Conservation (phyloP, 2,888 invertebrate genomes). For the Danaus chrysippus region DNA sequence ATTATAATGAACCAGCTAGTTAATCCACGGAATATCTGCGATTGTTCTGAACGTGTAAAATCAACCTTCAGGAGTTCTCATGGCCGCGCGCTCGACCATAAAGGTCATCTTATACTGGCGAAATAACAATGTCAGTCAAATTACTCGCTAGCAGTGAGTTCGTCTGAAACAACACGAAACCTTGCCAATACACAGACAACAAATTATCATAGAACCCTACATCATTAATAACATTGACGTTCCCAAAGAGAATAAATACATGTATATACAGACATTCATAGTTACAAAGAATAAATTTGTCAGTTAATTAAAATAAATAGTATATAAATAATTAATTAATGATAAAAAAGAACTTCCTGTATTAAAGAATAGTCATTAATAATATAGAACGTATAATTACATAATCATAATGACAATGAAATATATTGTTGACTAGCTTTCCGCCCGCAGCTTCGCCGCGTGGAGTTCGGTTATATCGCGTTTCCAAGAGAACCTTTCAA, state of each 20-base stretch:
- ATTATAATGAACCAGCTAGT: neutral
- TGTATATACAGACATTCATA: conserved; percentile 22
- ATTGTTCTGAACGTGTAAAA: conserved; percentile 38
- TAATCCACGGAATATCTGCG: conserved; percentile 16
- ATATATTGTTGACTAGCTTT: too few relatives aligned
- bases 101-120: conserved; percentile 60
- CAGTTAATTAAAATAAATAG: too few relatives aligned
- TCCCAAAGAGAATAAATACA: conserved; percentile 21
- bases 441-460: too few relatives aligned
- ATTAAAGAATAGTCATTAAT: too few relatives aligned
- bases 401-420: too few relatives aligned
- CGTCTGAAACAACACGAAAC: conserved; percentile 4
- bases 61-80: conserved; percentile 70
- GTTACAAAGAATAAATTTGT: conserved; percentile 16
- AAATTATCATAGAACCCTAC: too few relatives aligned
- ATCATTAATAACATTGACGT: too few relatives aligned
- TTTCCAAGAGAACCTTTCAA: too few relatives aligned
- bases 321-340: too few relatives aligned
- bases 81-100: conserved; percentile 66
- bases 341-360: too few relatives aligned
- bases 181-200: conserved; percentile 7
- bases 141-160: conserved; percentile 32
- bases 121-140: conserved; percentile 50
- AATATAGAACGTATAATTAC: too few relatives aligned
- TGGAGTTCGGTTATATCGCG: too few relatives aligned